phyloP scores from a whole-genome alignment of 2,888 invertebrate genomes.

The Drosophila cognata region DNA sequence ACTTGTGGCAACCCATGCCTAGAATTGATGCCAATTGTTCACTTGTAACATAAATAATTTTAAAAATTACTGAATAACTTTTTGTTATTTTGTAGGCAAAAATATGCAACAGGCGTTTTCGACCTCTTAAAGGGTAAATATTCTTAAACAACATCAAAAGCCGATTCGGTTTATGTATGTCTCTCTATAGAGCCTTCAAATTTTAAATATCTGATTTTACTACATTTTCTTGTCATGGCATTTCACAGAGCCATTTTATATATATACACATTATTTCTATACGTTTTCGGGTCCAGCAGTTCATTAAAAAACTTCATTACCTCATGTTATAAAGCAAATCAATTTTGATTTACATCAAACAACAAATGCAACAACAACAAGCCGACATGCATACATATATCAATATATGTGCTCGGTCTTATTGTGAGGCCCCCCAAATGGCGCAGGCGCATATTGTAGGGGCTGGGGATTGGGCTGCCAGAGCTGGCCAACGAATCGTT shows the following conservation, averaged over 20 bases:
- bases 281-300: constrained; percentile 37
- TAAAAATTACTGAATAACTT: not conserved
- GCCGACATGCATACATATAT: constrained; percentile 21
- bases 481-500: constrained; percentile 69
- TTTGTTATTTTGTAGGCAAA: not conserved
- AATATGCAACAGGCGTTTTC: not conserved
- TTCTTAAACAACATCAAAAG: not conserved
- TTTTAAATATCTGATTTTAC: not conserved
- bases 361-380: constrained; percentile 31
- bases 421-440: constrained; percentile 40
- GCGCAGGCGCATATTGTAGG: constrained; percentile 51
- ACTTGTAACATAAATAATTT: not conserved
- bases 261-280: constrained; percentile 1
- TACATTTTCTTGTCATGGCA: not conserved
- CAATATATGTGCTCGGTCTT: constrained; percentile 41
- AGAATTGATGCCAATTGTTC: not conserved
- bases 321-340: constrained; percentile 54
- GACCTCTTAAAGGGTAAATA: too few species aligned
- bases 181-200: not conserved
- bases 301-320: constrained; percentile 71
- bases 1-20: not conserved
- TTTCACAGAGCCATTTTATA: not conserved
- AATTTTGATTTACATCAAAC: constrained; percentile 71
- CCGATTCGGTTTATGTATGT: not conserved
- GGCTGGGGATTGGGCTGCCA: constrained; percentile 45